Conservation (phyloP, 2,888 invertebrate genomes). For the Andrena camellia region DNA sequence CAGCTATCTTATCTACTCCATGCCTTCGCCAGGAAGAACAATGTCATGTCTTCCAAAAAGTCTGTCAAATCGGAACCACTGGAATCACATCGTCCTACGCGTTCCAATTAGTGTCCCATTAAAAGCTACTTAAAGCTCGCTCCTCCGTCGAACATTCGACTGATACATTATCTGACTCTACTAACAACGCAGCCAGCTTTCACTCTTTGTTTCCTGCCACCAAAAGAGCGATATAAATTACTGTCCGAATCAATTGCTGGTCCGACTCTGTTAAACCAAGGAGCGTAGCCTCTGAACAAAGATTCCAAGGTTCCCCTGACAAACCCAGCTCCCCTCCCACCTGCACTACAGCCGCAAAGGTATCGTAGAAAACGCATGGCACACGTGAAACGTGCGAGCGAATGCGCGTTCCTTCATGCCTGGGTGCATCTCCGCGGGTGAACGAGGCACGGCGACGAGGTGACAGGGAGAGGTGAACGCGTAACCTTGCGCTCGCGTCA, state of each 20-base stretch:
- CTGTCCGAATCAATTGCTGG: too few relatives aligned
- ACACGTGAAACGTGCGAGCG: slow-evolving; percentile 50
- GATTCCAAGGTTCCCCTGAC: not conserved
- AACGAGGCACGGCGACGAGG: slow-evolving; percentile 17
- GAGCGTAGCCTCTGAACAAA: too few relatives aligned
- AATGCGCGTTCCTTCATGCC: slow-evolving; percentile 23
- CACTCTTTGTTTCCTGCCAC: too few relatives aligned
- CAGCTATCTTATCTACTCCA: slow-evolving; percentile 67
- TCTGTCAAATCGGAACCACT: not conserved
- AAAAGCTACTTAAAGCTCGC: too few relatives aligned
- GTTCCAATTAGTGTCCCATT: too few relatives aligned
- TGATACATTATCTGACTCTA: too few relatives aligned
- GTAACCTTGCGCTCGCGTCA: slow-evolving; percentile 50
- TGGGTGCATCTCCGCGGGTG: slow-evolving; percentile 11
- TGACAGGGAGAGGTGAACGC: slow-evolving; percentile 41
- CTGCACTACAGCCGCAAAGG: slow-evolving; percentile 10
- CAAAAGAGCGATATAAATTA: too few relatives aligned
- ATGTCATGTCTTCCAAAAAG: slow-evolving; percentile 27
- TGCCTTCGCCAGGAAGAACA: slow-evolving; percentile 28
- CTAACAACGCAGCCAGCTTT: too few relatives aligned
- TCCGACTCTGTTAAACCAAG: too few relatives aligned
- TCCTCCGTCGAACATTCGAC: too few relatives aligned
- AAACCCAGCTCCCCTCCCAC: slow-evolving; percentile 17
- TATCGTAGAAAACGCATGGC: slow-evolving; percentile 11
- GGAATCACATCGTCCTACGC: not conserved